Base-by-base conservation (phyloP, 2,888 invertebrate genomes). In the Hermaeophaga mercurialis region DNA sequence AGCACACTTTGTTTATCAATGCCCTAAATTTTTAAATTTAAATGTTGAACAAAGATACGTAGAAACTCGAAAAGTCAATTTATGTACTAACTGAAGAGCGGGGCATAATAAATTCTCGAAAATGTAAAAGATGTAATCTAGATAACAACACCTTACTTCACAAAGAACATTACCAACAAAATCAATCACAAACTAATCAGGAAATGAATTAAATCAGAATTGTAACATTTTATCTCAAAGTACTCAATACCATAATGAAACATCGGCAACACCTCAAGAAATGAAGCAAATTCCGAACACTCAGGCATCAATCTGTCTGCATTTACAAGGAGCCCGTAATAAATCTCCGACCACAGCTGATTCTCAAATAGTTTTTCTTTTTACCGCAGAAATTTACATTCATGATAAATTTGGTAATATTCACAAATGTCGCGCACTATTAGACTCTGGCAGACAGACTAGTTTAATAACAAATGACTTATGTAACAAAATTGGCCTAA, bases 111-210 rank as follows among this genome's bases (percentile, higher is more conserved):
- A 36, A 36, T 12, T 36, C 47, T 15, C 9, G 47, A 8, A 9
- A 22, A 0, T 48, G 34, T 36, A 47, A 28, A 56, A 43, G 24
- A 43, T 56, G 56, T 34, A 33, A 50, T 18, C 14, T 12, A 1
- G 38, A 33, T 19, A 41, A 53, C 12, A 53, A 57, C n/a, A 47
- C 53, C 3, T 5, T 45, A n/a, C 17, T 57, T 3, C 57, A 57
- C 11, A 34, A 24, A 1, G 11, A 38, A 12, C 12, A 1, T 9
- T 22, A 14, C 1, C 17, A 18, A 33, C 1, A 2, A 12, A 17
- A 24, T 2, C 12, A 17, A 17, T 8, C 9, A 14, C 17, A 5
- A 2, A 4, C 9, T 36, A 36, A 3, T 15, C 8, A 1, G 2
- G 12, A 36, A 8, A 36, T n/a, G n/a, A n/a, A n/a, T 15, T 1